Conservation (phyloP, 2,888 invertebrate genomes). For the Tenthredo amoena region DNA sequence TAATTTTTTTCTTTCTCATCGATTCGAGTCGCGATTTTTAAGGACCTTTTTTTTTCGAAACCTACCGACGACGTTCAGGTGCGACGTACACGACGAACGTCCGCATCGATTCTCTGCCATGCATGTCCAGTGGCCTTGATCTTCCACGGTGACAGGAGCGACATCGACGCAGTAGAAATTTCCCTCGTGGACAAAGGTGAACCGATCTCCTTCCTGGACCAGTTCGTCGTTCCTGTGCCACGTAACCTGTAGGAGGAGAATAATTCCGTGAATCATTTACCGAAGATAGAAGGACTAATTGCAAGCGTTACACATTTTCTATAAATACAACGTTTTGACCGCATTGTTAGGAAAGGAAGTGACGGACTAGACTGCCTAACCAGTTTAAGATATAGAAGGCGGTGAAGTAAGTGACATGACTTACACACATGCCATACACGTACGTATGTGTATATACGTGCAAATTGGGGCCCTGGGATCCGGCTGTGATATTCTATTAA, state of each 20-base stretch:
- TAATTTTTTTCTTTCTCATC: background rate
- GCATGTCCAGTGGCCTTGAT: constrained; percentile 92
- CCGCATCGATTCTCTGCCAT: constrained; percentile 89
- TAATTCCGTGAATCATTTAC: constrained; percentile 1
- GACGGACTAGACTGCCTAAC: background rate
- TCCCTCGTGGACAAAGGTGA: constrained; percentile 90
- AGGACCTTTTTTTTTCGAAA: background rate
- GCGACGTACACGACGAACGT: constrained; percentile 87
- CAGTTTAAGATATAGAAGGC: constrained; percentile 21
- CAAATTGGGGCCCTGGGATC: constrained; percentile 49
- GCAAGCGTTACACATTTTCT: constrained; percentile 34
- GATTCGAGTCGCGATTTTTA: background rate
- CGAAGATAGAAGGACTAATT: constrained; percentile 38
- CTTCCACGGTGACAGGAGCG: constrained; percentile 89
- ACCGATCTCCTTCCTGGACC: constrained; percentile 87
- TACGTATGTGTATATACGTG: background rate
- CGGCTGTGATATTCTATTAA: constrained; percentile 48
- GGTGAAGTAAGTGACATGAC: constrained; percentile 44
- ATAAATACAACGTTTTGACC: constrained; percentile 27
- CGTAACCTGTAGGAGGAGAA: constrained; percentile 82
- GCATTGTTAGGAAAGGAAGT: constrained; percentile 44
- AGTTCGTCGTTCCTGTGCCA: constrained; percentile 93
- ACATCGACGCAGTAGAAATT: constrained; percentile 92
- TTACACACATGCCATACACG: background rate
- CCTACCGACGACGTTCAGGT: constrained; percentile 88